Base-by-base conservation (phyloP, 2,888 invertebrate species). In the Opisthograptis luteolata region DNA sequence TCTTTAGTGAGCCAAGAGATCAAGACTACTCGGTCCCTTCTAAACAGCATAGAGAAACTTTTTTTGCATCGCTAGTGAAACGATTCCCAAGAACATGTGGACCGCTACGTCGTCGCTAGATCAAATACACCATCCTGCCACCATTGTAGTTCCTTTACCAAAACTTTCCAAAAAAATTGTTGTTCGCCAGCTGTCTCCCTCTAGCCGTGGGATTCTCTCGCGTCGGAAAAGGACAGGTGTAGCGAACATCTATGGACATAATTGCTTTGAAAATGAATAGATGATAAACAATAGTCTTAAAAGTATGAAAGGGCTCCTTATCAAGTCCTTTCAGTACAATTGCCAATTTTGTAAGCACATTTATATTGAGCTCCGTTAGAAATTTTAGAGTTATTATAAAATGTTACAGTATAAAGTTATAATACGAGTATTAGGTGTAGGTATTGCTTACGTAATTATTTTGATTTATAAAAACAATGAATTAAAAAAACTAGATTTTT, bases 71-170 rank as follows among this genome's bases (percentile, higher is more conserved):
- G 76, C 79, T 83, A 78, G 80, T 82, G 69, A 84, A 81, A 86
- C 84, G 70, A 84, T 89, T 88, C 87, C 84, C 85, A 81, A 81
- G 87, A 90, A 85, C 88, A 89, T 87, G 84, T 88, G 89, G 84
- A 85, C 82, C 84, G 87, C 88, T 87, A 86, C 84, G 87, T 84
- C 32, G 47, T 48, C 79, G 84, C 82, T 85, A 87, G 89, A 85
- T 88, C 87, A 89, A 88, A 89, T 82, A 88, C 84, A 84, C 87
- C 85, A 86, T 88, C 85, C 87, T 85, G 84, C 81, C 81, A 78
- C 78, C 81, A 87, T 86, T 90, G 87, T 87, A 85, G 78, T 83
- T 81, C 81, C 77, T 81, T 81, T 84, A 87, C 83, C 84, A 82
- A 81, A 83, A 79, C 81, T 79, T 77, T 70, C 62, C 58, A 72